Evolutionary conservation across 92 coral and sea anemone genomes (phyloP), one percentile per base, ranked within the genome.

Genomic region (Palythoa heliodiscus): DNA sequence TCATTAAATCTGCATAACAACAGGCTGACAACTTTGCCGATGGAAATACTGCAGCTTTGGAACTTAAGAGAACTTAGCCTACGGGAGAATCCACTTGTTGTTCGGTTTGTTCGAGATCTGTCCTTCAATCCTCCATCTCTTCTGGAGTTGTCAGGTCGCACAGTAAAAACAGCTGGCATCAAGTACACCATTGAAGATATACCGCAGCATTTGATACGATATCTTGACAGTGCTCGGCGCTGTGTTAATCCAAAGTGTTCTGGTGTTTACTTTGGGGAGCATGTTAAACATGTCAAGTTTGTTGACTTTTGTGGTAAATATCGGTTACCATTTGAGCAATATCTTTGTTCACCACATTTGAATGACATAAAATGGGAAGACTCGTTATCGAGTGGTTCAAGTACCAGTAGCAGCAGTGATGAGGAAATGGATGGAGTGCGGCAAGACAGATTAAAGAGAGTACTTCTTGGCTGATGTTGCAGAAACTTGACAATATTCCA

Each of bases 301-400:
- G 98, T 94, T 38, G 99, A 96, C 86, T 96, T 96, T 74, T 96
- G 99, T 63, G 99, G 99, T 48, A 96, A 96, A 71, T 96, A 96
- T 85, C 92, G 99, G 7, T 89, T 96, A 43, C 99, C 99, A 19
- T 90, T 96, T 70, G 99, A 96, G 84, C 99, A 96, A 80, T 96
- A 89, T 86, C 93, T 96, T 23, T 96, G 99, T 43, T 96, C 99
- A 43, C 98, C 99, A 3, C 99, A 96, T 87, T 95, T 89, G 24
- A 95, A 92, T 82, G 94, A 96, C 37, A 87, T 90, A 20, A 93
- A 95, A 92, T 98, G 95, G 86, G 99, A 96, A 37, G 83, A 77
- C 12, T 60, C 77, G 14, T 89, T 95, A 17, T 89, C 94, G n/a
- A 87, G 93, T 77, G 71, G 83, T 25, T 87, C 91, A 25, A 92